These are phyloP conservation scores for Phyllopteryx taeniolatus DNA, from an alignment of 2,113 vertebrate genomes.

Conservation along the genomic window DNA sequence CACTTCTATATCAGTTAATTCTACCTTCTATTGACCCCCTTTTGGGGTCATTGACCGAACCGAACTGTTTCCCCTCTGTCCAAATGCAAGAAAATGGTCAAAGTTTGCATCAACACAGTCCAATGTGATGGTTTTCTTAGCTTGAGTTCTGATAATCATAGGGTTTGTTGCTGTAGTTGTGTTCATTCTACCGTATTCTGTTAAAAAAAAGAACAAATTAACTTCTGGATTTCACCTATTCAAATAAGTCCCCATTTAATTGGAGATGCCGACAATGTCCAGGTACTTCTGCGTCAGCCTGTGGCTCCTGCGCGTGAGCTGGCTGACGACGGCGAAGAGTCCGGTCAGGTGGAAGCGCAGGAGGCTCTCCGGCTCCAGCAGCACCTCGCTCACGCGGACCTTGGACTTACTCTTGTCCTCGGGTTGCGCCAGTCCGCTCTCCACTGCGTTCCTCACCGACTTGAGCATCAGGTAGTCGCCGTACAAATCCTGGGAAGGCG, in stretches of 20 bases:
- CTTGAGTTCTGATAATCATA: too few species aligned
- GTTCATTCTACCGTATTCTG: too few species aligned
- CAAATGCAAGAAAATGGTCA: too few species aligned
- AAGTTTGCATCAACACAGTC: too few species aligned
- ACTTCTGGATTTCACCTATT: neutral
- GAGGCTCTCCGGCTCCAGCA: slow-evolving; percentile 64
- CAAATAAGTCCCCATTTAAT: slow-evolving; percentile 22
- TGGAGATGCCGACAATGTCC: slow-evolving; percentile 76
- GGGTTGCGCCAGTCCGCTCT: slow-evolving; percentile 69
- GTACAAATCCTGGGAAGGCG: slow-evolving; percentile 66
- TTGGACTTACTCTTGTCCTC: slow-evolving; percentile 41
- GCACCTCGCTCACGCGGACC: slow-evolving; percentile 2
- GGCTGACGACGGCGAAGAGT: slow-evolving; percentile 78
- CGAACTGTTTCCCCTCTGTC: too few species aligned
- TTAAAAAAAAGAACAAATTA: neutral
- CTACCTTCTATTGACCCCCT: too few species aligned
- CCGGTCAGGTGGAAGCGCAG: slow-evolving; percentile 81
- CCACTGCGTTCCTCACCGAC: slow-evolving; percentile 75
- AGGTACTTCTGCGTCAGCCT: slow-evolving; percentile 81
- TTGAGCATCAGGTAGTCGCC: slow-evolving; percentile 81
- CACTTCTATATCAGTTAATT: too few species aligned
- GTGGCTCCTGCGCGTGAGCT: slow-evolving; percentile 78
- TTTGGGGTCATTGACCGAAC: too few species aligned
- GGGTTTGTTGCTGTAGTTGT: neutral
- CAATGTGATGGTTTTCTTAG: too few species aligned